Evolutionary conservation across 2,113 vertebrate genomes (phyloP).

Genomic region (Paramormyrops kingsleyae): DNA sequence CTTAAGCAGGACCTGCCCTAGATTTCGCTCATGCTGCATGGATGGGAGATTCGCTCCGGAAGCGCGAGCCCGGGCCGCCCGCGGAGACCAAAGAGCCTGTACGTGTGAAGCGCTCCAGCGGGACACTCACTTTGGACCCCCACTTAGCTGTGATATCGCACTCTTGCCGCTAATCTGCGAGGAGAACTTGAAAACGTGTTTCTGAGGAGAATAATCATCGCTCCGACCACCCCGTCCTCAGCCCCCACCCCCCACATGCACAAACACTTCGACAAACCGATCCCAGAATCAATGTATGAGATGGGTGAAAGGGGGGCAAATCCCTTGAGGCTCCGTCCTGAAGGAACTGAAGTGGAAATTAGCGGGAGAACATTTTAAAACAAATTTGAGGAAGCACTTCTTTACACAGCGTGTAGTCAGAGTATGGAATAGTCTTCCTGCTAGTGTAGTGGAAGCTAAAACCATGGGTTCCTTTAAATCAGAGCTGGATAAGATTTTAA

Average conservation of each 20-base stretch:
- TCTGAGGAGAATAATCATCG: not conserved
- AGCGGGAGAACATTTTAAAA: no score
- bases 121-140: not conserved
- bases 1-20: constrained; percentile 7
- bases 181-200: not conserved
- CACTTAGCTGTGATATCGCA: not conserved
- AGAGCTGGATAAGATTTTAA: no score
- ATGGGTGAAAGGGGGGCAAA: not conserved
- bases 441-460: no score
- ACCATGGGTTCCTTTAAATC: no score
- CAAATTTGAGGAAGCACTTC: no score
- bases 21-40: not conserved
- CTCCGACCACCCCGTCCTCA: no score
- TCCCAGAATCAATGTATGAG: not conserved
- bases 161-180: not conserved
- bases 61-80: not conserved
- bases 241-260: not conserved
- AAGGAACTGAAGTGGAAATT: no score
- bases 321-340: not conserved
- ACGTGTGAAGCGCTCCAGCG: not conserved
- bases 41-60: not conserved
- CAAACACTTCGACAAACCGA: not conserved
- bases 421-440: no score
- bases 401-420: no score
- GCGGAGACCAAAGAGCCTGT: not conserved